Evolutionary conservation across 2,113 vertebrate genomes (phyloP), one percentile per base, ranked within the genome.

Genomic region (Verasper variegatus): DNA sequence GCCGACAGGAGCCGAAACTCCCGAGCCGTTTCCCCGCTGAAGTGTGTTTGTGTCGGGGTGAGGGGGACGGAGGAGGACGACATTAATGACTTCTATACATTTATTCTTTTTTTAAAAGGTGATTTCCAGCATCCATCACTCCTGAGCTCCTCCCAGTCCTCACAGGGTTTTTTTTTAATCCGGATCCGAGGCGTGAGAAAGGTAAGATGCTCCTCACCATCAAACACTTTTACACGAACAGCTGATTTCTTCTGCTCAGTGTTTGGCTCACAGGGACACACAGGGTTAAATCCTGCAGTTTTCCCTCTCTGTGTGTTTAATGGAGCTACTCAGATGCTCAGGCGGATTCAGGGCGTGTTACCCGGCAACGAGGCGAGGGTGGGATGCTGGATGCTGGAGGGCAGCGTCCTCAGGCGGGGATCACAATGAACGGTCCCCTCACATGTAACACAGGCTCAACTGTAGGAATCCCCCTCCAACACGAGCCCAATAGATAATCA

Each of bases 251-350:
- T 47, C 17, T 18, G 47, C 15, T 42, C 40, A 1, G 37, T 42
- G 47, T 18, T 51, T 0, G 47, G 47, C 47, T 51, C 15, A 0
- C 23, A 13, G 81, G 80, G 66, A 75, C 37, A 3, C 9, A 71
- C 68, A 45, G 87, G 87, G 92, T 91, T 91, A 89, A 86, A 89
- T 89, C 37, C 40, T 86, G 90, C 86, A 87, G 86, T 51, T 85
- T 81, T 81, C 56, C 56, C 63, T 15, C n/a, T 47, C 56, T 2
- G 70, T 45, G 42, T 45, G 31, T 15, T 49, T 54, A 0, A 18
- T 18, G 47, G 47, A 9, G 47, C 18, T 51, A 17, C 47, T 51
- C 5, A 1, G 47, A 18, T 3, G 51, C 51, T 54, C 71, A 70
- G 31, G 31, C 31, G 31, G 64, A 76, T 83, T 64, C n/a, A 26